Conservation (phyloP, 2,113 vertebrate genomes). For the Barnardius zonarius region DNA sequence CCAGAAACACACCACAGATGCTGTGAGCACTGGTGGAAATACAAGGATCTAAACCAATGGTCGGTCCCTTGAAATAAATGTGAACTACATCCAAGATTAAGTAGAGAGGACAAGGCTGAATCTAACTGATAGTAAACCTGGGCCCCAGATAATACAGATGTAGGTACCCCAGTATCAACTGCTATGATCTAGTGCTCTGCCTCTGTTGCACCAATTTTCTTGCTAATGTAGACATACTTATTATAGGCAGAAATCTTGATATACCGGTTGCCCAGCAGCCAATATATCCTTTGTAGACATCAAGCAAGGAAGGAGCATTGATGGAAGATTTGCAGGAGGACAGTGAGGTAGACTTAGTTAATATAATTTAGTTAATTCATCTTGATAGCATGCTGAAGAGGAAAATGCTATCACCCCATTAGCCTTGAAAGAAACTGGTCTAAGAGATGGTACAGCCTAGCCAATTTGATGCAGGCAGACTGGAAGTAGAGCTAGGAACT, state of each 20-base stretch:
- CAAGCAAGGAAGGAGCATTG: not conserved
- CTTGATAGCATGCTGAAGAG: not conserved
- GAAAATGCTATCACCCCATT: not conserved
- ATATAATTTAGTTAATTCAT: constrained; percentile 14
- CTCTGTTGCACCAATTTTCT: not conserved
- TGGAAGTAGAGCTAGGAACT: not conserved
- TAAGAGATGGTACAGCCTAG: not conserved
- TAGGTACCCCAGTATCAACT: not conserved
- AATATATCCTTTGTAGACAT: not conserved
- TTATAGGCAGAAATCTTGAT: not conserved
- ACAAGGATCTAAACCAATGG: not conserved
- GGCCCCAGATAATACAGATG: not conserved
- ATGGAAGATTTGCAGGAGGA: not conserved
- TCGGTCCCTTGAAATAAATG: not conserved
- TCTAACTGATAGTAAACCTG: not conserved
- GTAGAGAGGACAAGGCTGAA: not conserved
- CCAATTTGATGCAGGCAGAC: not conserved
- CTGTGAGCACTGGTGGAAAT: not conserved
- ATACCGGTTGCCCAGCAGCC: not conserved
- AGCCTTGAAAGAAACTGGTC: not conserved
- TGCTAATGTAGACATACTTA: not conserved
- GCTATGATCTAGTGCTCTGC: not conserved
- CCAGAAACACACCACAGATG: not conserved
- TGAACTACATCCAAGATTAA: not conserved
- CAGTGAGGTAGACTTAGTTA: not conserved